A percentile compares a stretch with the other conserved stretches of the same genome.
Conservation (phyloP, 1,140 invertebrate species). For the Sinonovacula constricta region DNA sequence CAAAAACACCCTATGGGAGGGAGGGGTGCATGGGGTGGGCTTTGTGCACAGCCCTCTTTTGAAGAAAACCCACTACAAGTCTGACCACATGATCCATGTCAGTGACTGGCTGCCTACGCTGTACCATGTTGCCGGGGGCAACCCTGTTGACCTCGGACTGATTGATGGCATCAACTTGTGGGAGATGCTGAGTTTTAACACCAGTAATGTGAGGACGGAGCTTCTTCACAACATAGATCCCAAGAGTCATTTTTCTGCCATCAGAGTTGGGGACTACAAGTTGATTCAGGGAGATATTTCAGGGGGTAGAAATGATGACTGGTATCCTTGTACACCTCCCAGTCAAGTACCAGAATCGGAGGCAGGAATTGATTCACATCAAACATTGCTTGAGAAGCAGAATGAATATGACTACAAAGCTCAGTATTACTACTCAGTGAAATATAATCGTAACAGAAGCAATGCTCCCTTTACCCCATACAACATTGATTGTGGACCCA, state of each 20-base stretch:
- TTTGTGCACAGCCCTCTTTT: conserved; percentile 90
- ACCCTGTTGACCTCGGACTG: conserved; percentile 75
- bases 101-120: conserved; percentile 93
- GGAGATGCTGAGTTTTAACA: conserved; percentile 83
- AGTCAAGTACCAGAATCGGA: neutral
- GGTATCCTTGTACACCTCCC: conserved; percentile 64
- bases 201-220: conserved; percentile 82
- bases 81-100: conserved; percentile 87
- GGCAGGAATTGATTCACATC: neutral
- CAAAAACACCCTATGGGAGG: conserved; percentile 92
- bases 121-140: conserved; percentile 76
- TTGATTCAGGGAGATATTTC: conserved; percentile 85
- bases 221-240: conserved; percentile 95
- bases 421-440: neutral
- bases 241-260: conserved; percentile 84
- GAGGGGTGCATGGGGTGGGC: conserved; percentile 88
- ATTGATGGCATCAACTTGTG: conserved; percentile 90
- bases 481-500: conserved; percentile 66
- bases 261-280: conserved; percentile 89
- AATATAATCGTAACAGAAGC: neutral
- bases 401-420: neutral
- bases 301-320: conserved; percentile 62
- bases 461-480: conserved; percentile 23
- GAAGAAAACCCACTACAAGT: conserved; percentile 79
- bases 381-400: neutral